Percentiles rank a stretch among this genome's conserved stretches.
phyloP scores from a whole-genome alignment of 2,797 vertebrate genomes.

The Sphenodon punctatus region DNA sequence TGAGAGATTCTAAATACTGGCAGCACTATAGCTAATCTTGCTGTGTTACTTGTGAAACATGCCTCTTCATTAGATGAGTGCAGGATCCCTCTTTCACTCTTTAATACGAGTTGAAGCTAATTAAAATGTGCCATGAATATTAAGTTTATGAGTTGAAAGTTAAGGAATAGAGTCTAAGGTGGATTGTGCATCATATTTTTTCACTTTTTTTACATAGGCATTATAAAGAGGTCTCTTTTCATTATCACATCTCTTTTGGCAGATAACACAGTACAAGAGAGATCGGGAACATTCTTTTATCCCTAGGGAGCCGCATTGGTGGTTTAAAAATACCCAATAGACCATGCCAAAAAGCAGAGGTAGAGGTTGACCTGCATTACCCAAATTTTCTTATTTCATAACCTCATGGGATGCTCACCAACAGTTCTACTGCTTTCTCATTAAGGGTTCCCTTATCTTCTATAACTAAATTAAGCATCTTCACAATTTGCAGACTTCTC shows the following conservation, averaged over 20 bases:
- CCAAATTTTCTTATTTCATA: no score
- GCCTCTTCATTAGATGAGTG: constrained; percentile 18
- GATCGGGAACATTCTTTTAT: neutral
- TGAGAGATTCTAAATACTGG: constrained; percentile 37
- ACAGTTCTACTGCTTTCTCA: no score
- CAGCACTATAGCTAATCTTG: neutral
- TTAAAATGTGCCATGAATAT: constrained; percentile 30
- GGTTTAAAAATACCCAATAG: no score
- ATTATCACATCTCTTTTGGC: neutral
- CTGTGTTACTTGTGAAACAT: constrained; percentile 15
- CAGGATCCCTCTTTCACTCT: constrained; percentile 12
- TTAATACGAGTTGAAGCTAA: constrained; percentile 33
- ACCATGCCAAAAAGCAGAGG: no score
- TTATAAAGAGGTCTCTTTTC: neutral
- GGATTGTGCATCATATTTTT: constrained; percentile 15
- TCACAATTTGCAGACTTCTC: no score
- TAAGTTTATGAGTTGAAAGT: constrained; percentile 20
- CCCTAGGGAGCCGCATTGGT: no score
- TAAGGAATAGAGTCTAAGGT: constrained; percentile 24
- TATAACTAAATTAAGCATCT: no score
- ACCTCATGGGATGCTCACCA: no score
- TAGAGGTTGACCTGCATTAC: no score
- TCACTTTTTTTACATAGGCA: neutral
- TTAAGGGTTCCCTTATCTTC: no score
- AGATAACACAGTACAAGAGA: neutral